Base-by-base conservation (phyloP, 2,888 invertebrate genomes). In the Leucophenga montana region DNA sequence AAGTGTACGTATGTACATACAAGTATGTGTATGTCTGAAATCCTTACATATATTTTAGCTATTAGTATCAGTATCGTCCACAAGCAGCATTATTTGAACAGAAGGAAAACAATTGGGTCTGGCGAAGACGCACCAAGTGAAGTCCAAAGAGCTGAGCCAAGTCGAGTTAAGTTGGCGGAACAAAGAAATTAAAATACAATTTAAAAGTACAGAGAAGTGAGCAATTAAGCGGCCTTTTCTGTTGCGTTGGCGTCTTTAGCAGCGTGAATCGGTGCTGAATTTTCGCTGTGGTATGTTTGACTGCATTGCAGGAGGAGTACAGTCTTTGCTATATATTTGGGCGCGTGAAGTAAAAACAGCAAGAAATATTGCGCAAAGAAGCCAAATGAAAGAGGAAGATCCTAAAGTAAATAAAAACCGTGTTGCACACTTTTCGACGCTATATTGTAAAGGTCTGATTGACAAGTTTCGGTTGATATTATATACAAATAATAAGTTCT, bases 111-210 rank as follows among this genome's bases (percentile, higher is more conserved):
- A 71, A 71, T 72, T 61, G 64, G 68, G 69, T 68, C 66, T 50
- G 22, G 0, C 20, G 27, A 27, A 22, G 65, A 50, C 20, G 22
- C 6, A n/a, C 13, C 13, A 50, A n/a, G 18, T 16, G 18, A 4
- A n/a, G 2, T 50, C 18, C 33, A 16, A 61, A 61, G 56, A 57
- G 27, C 27, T 9, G 57, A 22, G 57, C 20, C 48, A 48, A 48
- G 14, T 50, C 65, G 53, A 54, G 27, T 16, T 56, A 54, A 68
- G 53, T 53, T 66, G 73, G 6, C 62, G 68, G 69, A 77, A 80
- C 75, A 71, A 71, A 69, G 69, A 80, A 84, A 84, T 85, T 85
- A 81, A 85, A 84, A 82, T 76, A 82, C 85, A 84, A 83, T 85
- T 85, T 80, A 77, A 84, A 77, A 78, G 85, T 78, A 78, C 44